Percentiles rank a stretch among this genome's conserved stretches.
Evolutionary conservation across 2,113 vertebrate genomes (phyloP).

Genomic region (Odontesthes bonariensis): DNA sequence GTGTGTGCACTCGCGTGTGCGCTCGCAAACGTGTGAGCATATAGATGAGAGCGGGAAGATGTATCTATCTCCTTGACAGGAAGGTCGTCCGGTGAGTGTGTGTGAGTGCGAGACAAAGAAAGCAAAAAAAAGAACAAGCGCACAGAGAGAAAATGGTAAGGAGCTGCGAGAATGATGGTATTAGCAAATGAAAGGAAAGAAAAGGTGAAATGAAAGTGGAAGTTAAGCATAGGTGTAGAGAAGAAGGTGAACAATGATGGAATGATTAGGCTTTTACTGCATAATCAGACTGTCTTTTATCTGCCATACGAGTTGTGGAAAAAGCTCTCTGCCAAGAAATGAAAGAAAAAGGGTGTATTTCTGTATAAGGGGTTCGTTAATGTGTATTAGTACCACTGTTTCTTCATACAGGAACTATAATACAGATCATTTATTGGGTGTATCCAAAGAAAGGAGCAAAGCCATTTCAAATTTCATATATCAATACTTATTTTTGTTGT

Average conservation of each 20-base stretch:
- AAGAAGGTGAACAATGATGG: conserved; percentile 67
- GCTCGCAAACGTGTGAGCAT: not conserved
- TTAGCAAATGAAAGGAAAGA: conserved; percentile 55
- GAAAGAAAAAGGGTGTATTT: conserved; percentile 24
- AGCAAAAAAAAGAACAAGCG: conserved; percentile 30
- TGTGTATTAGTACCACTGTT: conserved; percentile 23
- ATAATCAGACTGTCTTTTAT: conserved; percentile 60
- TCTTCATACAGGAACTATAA: conserved; percentile 11
- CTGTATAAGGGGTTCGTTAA: conserved; percentile 20
- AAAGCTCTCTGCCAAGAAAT: conserved; percentile 28
- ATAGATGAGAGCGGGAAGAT: conserved; percentile 45
- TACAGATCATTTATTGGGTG: conserved; percentile 5
- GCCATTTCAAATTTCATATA: not conserved
- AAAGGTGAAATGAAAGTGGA: conserved; percentile 61
- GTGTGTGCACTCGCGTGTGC: not conserved
- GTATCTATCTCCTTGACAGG: conserved; percentile 69
- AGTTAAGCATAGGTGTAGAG: conserved; percentile 49
- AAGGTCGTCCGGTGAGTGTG: conserved; percentile 69
- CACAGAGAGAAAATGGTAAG: conserved; percentile 34
- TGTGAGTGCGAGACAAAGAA: conserved; percentile 40
- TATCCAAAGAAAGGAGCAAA: not conserved
- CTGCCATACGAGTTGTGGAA: conserved; percentile 10
- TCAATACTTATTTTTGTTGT: not conserved
- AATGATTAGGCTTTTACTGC: conserved; percentile 62
- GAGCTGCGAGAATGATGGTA: conserved; percentile 31